Percentiles rank a stretch among this genome's conserved stretches.
Evolutionary conservation across 1,140 invertebrate genomes (phyloP).

Genomic region (Formica selysi): DNA sequence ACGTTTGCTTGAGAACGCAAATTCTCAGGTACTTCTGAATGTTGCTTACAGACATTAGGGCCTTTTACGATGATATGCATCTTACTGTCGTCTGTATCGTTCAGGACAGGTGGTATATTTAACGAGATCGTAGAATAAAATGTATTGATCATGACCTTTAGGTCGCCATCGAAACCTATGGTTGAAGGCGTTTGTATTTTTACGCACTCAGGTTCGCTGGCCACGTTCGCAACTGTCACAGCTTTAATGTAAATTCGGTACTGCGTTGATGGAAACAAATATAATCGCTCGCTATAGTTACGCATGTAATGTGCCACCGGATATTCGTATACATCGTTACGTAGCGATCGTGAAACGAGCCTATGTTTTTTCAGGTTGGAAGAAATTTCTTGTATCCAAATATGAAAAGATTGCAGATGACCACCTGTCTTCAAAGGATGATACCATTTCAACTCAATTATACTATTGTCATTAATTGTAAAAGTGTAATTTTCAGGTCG

Average conservation of each 20-base stretch:
- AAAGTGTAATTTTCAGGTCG: slow-evolving; percentile 39
- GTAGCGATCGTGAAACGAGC: background rate
- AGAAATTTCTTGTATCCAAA: slow-evolving; percentile 3
- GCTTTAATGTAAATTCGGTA: slow-evolving; percentile 66
- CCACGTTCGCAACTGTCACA: slow-evolving; percentile 38
- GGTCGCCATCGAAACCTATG: slow-evolving; percentile 47
- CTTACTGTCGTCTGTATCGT: slow-evolving; percentile 62
- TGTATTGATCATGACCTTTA: background rate
- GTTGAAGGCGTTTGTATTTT: slow-evolving; percentile 30
- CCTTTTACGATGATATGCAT: slow-evolving; percentile 71
- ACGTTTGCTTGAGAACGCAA: background rate
- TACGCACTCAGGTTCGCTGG: background rate
- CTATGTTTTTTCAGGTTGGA: slow-evolving; percentile 42
- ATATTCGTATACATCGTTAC: background rate
- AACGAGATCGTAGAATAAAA: slow-evolving; percentile 63
- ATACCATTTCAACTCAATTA: slow-evolving; percentile 63
- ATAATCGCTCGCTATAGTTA: slow-evolving; percentile 43
- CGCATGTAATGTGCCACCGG: slow-evolving; percentile 31
- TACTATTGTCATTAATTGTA: slow-evolving; percentile 4
- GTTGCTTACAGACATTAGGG: slow-evolving; percentile 55
- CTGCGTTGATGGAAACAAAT: slow-evolving; percentile 66
- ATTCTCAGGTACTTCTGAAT: background rate
- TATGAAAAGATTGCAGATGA: slow-evolving; percentile 50
- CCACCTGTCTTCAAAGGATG: slow-evolving; percentile 70
- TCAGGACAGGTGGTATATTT: slow-evolving; percentile 67